Evolutionary conservation across 2,888 invertebrate genomes (phyloP).

Genomic region (Hyposoter didymator): DNA sequence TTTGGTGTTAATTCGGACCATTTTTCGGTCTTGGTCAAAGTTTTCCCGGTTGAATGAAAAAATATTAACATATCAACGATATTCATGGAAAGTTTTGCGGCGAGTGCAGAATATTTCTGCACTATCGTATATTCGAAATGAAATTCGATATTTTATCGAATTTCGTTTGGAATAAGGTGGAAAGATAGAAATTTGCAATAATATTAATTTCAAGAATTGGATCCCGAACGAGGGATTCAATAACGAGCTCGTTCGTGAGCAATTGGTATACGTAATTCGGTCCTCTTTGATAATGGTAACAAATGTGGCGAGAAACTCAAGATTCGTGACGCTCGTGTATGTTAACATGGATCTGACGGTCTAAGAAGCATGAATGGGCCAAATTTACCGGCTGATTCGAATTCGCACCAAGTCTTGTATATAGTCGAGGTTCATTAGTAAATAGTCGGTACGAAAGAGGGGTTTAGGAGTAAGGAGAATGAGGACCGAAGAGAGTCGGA

Average conservation of each 20-base stretch:
- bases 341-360: neutral
- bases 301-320: constrained; percentile 5
- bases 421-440: constrained; percentile 33
- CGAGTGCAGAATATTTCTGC: neutral
- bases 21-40: neutral
- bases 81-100: neutral
- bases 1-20: neutral
- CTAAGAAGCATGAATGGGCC: constrained; percentile 22
- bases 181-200: neutral
- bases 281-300: neutral
- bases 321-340: neutral
- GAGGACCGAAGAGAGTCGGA: constrained; percentile 41
- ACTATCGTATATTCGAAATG: no score
- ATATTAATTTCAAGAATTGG: neutral
- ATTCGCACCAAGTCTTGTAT: constrained; percentile 22
- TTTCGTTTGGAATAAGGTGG: no score
- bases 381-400: constrained; percentile 22
- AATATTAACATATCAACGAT: neutral
- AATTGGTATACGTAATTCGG: neutral
- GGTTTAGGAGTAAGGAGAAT: neutral
- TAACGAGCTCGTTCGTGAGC: neutral
- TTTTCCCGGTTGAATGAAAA: neutral
- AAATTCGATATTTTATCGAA: no score
- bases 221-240: neutral
- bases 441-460: neutral